Conservation (phyloP, 2,888 invertebrate species). For the Xestia xanthographa region DNA sequence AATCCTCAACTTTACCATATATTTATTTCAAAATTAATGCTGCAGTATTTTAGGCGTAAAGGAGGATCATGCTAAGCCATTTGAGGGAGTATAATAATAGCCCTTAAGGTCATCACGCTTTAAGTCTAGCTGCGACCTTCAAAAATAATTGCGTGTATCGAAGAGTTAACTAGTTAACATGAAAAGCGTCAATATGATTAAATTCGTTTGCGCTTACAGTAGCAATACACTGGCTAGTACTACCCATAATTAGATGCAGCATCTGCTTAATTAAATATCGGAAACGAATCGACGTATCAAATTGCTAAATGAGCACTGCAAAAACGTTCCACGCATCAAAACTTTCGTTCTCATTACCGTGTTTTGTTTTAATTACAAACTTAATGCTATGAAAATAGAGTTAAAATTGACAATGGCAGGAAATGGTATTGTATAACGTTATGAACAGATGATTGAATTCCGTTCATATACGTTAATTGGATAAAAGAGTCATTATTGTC, state of each 20-base stretch:
- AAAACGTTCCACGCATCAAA: conserved; percentile 76
- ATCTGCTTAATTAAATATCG: conserved; percentile 64
- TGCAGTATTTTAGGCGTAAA: no score
- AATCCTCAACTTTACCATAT: no score
- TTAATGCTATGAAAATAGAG: conserved; percentile 31
- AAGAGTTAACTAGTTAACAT: neutral
- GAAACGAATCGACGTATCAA: conserved; percentile 72
- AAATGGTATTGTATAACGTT: conserved; percentile 42
- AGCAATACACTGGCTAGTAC: conserved; percentile 23
- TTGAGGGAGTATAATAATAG: no score
- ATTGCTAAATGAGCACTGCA: conserved; percentile 77
- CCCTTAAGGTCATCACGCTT: no score
- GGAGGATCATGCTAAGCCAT: no score
- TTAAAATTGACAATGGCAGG: conserved; percentile 32
- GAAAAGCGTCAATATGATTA: conserved; percentile 11
- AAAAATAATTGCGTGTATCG: no score
- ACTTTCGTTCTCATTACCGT: conserved; percentile 80
- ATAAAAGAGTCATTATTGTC: conserved; percentile 72
- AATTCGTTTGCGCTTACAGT: conserved; percentile 2
- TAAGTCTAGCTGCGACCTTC: no score
- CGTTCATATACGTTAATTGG: conserved; percentile 76
- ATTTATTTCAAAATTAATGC: no score
- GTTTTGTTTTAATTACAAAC: conserved; percentile 25
- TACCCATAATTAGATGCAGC: conserved; percentile 48
- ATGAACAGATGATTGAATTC: conserved; percentile 68